Base-by-base conservation (phyloP, 92 coral and sea anemone genomes). In the Ricordea florida region DNA sequence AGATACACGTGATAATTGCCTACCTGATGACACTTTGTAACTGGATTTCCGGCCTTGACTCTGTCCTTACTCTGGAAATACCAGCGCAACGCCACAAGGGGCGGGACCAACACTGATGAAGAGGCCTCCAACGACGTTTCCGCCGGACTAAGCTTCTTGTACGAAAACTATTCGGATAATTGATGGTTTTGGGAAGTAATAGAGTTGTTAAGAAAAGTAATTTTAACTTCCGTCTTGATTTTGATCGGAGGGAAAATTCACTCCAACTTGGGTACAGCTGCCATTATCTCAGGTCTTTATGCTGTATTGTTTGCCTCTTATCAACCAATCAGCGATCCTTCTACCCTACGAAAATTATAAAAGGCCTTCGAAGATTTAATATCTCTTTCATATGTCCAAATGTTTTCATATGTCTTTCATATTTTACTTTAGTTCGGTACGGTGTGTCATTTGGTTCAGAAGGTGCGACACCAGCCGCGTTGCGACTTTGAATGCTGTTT, bases 141-240 rank as follows among this genome's bases (percentile, higher is more conserved):
- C 11, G 51, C 69, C 11, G 48, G 48, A 20, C 17, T 36, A 11
- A 44, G 48, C 26, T 23, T 38, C 69, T n/a, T 38, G 25, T 62
- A 62, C 20, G 32, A 62, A 62, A 62, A 44, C 10, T 62, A 48
- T 21, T 48, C 56, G 0, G 56, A 48, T 3, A 41, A 44, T 26
- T 72, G 17, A 25, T n/a, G n/a, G n/a, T n/a, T n/a, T n/a, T n/a
- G n/a, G n/a, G n/a, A n/a, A n/a, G n/a, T n/a, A n/a, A n/a, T 72
- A 28, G 79, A 72, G 30, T 33, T 72, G 5, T 23, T 50, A 7
- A 53, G 79, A 17, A 72, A 72, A 55, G 40, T 72, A 17, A 32
- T 72, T 13, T 41, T 72, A 0, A 55, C 66, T 8, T 72, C 79
- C 10, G 57, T 59, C 56, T 21, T 72, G 40, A 38, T 72, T n/a